A percentile compares a stretch with the other conserved stretches of the same genome.
Conservation (phyloP, 2,797 vertebrate genomes). For the Squalus acanthias region DNA sequence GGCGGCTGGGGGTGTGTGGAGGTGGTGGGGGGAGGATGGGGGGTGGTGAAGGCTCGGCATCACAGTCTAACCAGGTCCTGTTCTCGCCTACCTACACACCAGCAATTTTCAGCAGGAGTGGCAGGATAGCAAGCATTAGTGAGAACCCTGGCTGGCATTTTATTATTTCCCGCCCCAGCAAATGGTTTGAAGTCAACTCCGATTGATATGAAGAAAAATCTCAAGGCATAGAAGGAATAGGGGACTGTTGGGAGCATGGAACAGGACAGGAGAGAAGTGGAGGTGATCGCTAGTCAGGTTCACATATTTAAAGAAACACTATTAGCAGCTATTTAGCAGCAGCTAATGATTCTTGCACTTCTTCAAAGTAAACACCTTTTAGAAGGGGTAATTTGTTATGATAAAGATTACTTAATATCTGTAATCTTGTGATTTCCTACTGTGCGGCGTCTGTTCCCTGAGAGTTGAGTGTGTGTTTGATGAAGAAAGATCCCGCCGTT, state of each 20-base stretch:
- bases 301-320: not conserved
- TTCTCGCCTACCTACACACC: not conserved
- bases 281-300: not conserved
- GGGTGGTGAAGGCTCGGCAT: not conserved
- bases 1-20: no score
- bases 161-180: not conserved
- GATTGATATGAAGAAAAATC: not conserved
- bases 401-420: not conserved
- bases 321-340: not conserved
- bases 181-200: not conserved
- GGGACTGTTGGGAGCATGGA: not conserved
- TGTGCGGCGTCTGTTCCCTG: not conserved
- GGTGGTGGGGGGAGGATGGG: no score
- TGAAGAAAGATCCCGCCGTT: not conserved
- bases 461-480: not conserved
- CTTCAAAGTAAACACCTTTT: not conserved
- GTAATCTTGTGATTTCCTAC: not conserved
- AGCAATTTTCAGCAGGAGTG: not conserved
- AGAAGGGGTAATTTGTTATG: not conserved
- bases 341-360: not conserved
- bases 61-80: not conserved
- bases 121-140: not conserved
- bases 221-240: not conserved
- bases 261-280: not conserved
- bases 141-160: not conserved